Conservation (phyloP, 1,140 invertebrate genomes). For the Dermatophagoides farinae region DNA sequence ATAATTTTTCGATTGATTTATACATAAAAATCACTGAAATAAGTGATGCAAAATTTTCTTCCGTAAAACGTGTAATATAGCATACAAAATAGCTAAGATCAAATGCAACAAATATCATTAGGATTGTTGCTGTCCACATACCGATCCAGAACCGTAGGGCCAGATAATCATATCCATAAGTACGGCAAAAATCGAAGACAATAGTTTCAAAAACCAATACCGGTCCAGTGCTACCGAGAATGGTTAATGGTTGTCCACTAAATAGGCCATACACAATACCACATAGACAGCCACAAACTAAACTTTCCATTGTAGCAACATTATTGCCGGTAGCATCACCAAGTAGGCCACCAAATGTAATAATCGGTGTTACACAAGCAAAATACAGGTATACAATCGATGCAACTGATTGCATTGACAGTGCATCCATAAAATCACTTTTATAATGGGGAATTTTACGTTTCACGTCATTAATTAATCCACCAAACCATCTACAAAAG, state of each 20-base stretch:
- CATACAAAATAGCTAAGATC: constrained; percentile 92
- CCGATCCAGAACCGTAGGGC: constrained; percentile 44
- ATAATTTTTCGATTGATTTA: constrained; percentile 48
- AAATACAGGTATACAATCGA: constrained; percentile 93
- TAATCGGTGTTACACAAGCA: constrained; percentile 89
- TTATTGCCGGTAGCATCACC: constrained; percentile 82
- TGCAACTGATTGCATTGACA: constrained; percentile 79
- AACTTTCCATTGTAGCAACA: constrained; percentile 95
- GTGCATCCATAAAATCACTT: constrained; percentile 49
- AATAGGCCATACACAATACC: constrained; percentile 89
- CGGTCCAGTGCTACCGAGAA: constrained; percentile 90
- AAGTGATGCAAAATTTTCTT: constrained; percentile 94
- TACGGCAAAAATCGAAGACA: constrained; percentile 76
- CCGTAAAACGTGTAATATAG: constrained; percentile 95
- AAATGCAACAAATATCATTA: constrained; percentile 57
- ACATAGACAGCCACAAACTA: constrained; percentile 83
- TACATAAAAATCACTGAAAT: constrained; percentile 98
- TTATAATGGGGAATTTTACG: constrained; percentile 61
- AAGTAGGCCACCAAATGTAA: constrained; percentile 88
- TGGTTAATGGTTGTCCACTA: constrained; percentile 89
- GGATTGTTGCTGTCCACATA: constrained; percentile 19
- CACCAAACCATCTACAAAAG: constrained; percentile 48
- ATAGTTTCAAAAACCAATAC: constrained; percentile 96
- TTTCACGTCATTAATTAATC: constrained; percentile 79
- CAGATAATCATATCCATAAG: constrained; percentile 63